Conservation (phyloP, 2,797 vertebrate genomes). For the Threskiornis aethiopicus region DNA sequence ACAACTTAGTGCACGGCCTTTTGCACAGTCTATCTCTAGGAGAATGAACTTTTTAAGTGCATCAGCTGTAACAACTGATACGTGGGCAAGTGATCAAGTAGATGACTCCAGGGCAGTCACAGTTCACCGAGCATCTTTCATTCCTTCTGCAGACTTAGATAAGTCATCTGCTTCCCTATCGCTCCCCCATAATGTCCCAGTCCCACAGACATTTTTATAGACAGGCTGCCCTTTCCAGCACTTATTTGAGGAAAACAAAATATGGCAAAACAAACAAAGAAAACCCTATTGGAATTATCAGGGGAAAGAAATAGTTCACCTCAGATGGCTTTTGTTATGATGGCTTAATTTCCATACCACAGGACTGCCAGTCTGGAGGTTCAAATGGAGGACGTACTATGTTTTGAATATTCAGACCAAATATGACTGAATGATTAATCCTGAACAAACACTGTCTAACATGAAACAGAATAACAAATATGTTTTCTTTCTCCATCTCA, state of each 20-base stretch:
- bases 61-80: neutral
- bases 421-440: neutral
- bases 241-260: neutral
- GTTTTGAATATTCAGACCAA: neutral
- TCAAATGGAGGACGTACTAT: neutral
- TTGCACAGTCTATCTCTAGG: neutral
- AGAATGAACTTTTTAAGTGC: neutral
- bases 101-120: neutral
- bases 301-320: neutral
- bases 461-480: neutral
- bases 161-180: neutral
- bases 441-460: neutral
- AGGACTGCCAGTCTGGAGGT: neutral
- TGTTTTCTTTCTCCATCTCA: neutral
- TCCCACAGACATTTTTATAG: neutral
- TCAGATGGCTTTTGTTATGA: neutral
- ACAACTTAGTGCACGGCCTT: neutral
- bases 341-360: neutral
- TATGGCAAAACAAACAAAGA: neutral
- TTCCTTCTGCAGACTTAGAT: neutral
- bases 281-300: accelerated
- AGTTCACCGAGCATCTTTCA: neutral
- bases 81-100: neutral
- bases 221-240: neutral
- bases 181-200: neutral